Conservation (phyloP, 2,797 vertebrate genomes). For the Synaphobranchus kaupii region DNA sequence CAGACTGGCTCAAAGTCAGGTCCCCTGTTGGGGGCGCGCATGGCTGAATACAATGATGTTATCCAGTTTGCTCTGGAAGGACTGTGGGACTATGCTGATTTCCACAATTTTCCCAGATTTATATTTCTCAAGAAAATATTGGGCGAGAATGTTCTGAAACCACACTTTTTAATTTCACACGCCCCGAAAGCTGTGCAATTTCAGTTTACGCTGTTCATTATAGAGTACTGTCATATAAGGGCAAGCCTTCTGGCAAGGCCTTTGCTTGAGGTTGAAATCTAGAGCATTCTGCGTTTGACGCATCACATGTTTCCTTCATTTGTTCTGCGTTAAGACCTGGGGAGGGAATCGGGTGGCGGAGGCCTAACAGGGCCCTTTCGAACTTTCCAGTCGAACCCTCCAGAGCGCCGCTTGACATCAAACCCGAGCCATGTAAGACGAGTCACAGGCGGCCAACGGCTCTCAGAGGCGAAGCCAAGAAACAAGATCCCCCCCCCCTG, state of each 20-base stretch:
- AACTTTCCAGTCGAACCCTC: slow-evolving; percentile 39
- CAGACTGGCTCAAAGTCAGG: neutral
- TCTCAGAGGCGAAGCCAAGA: slow-evolving; percentile 51
- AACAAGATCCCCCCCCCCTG: slow-evolving; percentile 56
- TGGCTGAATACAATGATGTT: neutral
- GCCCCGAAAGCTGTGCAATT: neutral
- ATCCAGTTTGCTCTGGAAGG: neutral
- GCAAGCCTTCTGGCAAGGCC: slow-evolving; percentile 39
- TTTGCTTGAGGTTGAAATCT: slow-evolving; percentile 21
- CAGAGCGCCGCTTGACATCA: slow-evolving; percentile 57
- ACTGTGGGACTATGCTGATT: neutral
- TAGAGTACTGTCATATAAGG: neutral
- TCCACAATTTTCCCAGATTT: neutral
- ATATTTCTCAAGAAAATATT: neutral
- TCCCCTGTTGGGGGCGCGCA: neutral
- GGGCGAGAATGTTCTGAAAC: neutral
- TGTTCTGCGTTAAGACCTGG: neutral
- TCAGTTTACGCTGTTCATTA: neutral
- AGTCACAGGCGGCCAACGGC: slow-evolving; percentile 59
- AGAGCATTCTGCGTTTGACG: neutral
- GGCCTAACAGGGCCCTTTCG: slow-evolving; percentile 50
- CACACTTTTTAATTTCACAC: neutral
- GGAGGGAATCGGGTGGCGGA: slow-evolving; percentile 45
- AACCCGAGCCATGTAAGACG: slow-evolving; percentile 61
- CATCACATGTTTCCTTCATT: neutral